These are phyloP conservation scores for Merluccius polli DNA, from an alignment of 2,797 vertebrate species.

Conservation along the genomic window DNA sequence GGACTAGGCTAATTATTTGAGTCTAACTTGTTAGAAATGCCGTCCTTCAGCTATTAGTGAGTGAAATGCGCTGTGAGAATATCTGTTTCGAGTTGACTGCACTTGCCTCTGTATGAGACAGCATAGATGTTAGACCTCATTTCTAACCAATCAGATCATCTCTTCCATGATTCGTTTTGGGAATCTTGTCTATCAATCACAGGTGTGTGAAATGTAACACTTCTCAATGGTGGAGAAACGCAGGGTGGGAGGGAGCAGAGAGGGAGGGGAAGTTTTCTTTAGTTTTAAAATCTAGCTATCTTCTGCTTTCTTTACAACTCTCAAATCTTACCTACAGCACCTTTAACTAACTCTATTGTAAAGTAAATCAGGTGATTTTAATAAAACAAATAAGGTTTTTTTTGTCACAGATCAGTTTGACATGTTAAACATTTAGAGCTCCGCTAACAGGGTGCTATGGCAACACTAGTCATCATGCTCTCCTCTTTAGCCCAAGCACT, in stretches of 20 bases:
- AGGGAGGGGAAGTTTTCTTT: too few species aligned
- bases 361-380: background rate
- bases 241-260: too few species aligned
- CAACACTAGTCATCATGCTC: constrained; percentile 93
- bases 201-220: background rate
- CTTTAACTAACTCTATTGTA: background rate
- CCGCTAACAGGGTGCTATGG: constrained; percentile 94
- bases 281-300: background rate
- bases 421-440: constrained; percentile 96
- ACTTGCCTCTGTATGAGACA: background rate
- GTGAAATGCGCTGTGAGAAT: background rate
- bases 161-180: background rate
- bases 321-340: background rate
- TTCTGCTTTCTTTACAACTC: too few species aligned
- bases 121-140: background rate
- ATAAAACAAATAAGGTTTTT: too few species aligned
- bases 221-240: background rate
- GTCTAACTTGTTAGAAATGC: background rate
- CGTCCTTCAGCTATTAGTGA: background rate
- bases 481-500: constrained; percentile 88
- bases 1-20: too few species aligned
- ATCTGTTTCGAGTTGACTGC: background rate
- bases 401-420: constrained; percentile 50
- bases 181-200: background rate
- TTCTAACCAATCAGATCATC: background rate